Conservation (phyloP, 2,113 vertebrate species). For the Triplophysa tibetana region DNA sequence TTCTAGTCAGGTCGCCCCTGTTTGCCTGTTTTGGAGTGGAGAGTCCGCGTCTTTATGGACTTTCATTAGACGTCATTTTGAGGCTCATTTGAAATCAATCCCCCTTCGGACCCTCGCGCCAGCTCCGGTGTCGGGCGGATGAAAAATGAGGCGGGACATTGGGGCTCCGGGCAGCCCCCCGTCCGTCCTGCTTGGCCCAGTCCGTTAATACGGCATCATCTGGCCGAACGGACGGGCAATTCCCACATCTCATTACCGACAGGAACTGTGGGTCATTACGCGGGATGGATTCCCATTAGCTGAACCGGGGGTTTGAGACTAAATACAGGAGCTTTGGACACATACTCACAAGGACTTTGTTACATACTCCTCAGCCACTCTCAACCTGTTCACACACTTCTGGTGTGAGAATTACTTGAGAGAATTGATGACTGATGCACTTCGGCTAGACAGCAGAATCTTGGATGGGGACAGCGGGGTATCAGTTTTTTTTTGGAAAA, state of each 20-base stretch:
- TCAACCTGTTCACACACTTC: constrained; percentile 7
- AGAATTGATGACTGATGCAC: neutral
- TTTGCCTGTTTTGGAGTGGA: constrained; percentile 49
- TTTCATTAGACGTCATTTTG: constrained; percentile 75
- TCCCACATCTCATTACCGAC: constrained; percentile 93
- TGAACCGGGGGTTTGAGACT: constrained; percentile 64
- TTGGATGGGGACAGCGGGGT: neutral
- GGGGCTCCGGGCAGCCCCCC: constrained; percentile 74
- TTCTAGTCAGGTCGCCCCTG: constrained; percentile 36
- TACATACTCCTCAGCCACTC: constrained; percentile 29
- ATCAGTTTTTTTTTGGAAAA: neutral
- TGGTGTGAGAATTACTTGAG: constrained; percentile 13
- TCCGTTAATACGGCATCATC: constrained; percentile 92
- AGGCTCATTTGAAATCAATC: constrained; percentile 77
- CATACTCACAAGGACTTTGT: constrained; percentile 27
- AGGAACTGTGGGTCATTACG: constrained; percentile 90
- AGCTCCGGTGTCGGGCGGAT: constrained; percentile 81
- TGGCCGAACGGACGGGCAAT: constrained; percentile 89
- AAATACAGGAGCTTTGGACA: constrained; percentile 45
- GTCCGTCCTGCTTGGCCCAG: constrained; percentile 78
- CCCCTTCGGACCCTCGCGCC: constrained; percentile 72
- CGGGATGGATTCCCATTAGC: constrained; percentile 90
- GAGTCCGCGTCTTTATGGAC: constrained; percentile 55
- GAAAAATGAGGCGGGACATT: constrained; percentile 83
- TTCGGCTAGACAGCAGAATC: neutral